phyloP scores from a whole-genome alignment of 2,797 vertebrate species.

The Neosilurus hyrtlii region DNA sequence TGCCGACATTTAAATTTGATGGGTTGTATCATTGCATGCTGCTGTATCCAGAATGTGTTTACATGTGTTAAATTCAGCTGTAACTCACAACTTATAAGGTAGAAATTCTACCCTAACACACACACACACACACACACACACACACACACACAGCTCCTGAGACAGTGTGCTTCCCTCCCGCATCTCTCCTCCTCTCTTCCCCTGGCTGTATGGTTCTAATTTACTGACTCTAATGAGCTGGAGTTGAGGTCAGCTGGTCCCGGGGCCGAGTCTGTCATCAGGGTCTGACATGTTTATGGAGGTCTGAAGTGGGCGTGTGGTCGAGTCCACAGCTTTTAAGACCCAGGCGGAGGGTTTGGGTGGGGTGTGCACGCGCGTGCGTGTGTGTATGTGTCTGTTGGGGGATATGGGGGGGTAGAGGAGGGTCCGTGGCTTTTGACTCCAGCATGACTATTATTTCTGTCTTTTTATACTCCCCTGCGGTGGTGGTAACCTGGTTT shows the following conservation, averaged over 20 bases:
- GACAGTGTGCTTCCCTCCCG: slow-evolving; percentile 40
- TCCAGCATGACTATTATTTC: slow-evolving; percentile 68
- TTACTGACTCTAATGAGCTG: slow-evolving; percentile 80
- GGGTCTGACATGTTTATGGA: slow-evolving; percentile 79
- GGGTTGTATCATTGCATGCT: neutral
- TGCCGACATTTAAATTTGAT: neutral
- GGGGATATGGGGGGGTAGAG: slow-evolving; percentile 68
- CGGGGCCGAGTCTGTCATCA: slow-evolving; percentile 79
- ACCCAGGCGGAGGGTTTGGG: slow-evolving; percentile 60
- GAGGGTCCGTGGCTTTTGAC: slow-evolving; percentile 75
- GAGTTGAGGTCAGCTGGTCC: slow-evolving; percentile 82
- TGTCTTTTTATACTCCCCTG: slow-evolving; percentile 64
- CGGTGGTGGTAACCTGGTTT: slow-evolving; percentile 68
- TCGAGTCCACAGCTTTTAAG: slow-evolving; percentile 78
- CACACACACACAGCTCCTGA: slow-evolving; percentile 21
- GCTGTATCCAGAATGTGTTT: slow-evolving; percentile 18
- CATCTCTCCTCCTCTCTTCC: slow-evolving; percentile 62
- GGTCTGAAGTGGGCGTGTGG: slow-evolving; percentile 79
- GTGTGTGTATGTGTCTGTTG: slow-evolving; percentile 44
- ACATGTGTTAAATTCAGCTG: slow-evolving; percentile 14
- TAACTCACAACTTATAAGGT: slow-evolving; percentile 38
- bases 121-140: slow-evolving; percentile 6
- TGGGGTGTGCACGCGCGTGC: slow-evolving; percentile 55
- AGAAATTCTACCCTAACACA: slow-evolving; percentile 19
- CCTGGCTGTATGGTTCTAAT: slow-evolving; percentile 77